A percentile compares a stretch with the other conserved stretches of the same genome.
Evolutionary conservation across 2,888 invertebrate genomes (phyloP).

Genomic region (Seira sanloemensis): DNA sequence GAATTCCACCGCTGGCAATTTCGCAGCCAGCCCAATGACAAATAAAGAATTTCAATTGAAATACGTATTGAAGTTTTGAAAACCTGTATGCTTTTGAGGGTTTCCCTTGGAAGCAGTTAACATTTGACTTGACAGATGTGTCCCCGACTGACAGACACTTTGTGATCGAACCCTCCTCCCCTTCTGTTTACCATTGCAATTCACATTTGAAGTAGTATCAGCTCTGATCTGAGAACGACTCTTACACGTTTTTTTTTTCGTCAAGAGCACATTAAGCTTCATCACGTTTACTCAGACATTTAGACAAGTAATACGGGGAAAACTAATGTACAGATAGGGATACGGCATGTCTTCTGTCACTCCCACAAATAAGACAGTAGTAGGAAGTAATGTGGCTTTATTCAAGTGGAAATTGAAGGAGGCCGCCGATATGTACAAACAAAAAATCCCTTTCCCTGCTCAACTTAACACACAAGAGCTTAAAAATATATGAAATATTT

Average conservation of each 20-base stretch:
- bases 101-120: no score
- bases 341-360: not conserved
- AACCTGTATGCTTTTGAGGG: no score
- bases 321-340: not conserved
- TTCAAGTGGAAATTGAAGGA: not conserved
- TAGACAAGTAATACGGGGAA: not conserved
- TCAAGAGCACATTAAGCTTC: not conserved
- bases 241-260: not conserved
- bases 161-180: not conserved
- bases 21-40: no score
- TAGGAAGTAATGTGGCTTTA: no score
- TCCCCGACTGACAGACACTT: not conserved
- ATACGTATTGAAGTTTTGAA: no score
- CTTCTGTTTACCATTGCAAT: not conserved
- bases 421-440: not conserved
- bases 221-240: not conserved
- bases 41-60: no score
- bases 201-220: not conserved
- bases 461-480: no score
- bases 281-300: not conserved
- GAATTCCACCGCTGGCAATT: no score
- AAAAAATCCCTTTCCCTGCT: not conserved
- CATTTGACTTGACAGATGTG: not conserved
- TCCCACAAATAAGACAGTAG: not conserved
- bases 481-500: no score